Conservation (phyloP, 1,140 invertebrate genomes). For the Diachasmimorpha longicaudata region DNA sequence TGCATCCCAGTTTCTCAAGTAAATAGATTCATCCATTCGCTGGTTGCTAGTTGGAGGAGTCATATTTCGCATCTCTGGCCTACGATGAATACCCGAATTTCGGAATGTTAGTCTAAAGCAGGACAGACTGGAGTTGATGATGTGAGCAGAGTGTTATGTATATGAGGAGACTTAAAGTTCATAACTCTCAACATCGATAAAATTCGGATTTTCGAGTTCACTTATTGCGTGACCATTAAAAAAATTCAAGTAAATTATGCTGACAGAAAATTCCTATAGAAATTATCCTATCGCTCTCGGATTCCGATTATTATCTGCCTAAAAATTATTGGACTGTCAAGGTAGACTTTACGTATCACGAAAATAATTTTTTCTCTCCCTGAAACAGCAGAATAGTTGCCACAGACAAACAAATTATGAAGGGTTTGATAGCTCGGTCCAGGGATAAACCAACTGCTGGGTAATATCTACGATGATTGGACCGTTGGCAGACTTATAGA, state of each 20-base stretch:
- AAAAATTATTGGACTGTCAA: too few relatives aligned
- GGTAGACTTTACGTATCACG: too few relatives aligned
- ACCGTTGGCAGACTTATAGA: not conserved
- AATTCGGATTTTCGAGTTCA: too few relatives aligned
- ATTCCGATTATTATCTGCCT: too few relatives aligned
- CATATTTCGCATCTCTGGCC: not conserved
- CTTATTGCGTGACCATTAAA: too few relatives aligned
- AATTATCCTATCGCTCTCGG: too few relatives aligned
- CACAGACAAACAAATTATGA: conserved; percentile 10
- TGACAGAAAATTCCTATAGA: too few relatives aligned
- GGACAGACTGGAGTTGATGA: not conserved
- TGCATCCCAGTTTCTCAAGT: not conserved
- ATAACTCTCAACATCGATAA: too few relatives aligned
- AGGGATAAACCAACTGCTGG: not conserved
- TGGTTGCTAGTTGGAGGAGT: not conserved
- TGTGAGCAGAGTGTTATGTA: not conserved
- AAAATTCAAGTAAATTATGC: too few relatives aligned
- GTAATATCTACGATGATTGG: conserved; percentile 17
- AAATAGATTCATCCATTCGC: conserved; percentile 13
- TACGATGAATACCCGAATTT: not conserved
- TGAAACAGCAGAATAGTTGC: too few relatives aligned
- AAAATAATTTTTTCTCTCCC: not conserved
- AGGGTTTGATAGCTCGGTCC: not conserved
- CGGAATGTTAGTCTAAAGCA: not conserved
- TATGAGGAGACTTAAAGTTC: not conserved